Conservation (phyloP, 2,888 invertebrate species). For the Lottia scabra region DNA sequence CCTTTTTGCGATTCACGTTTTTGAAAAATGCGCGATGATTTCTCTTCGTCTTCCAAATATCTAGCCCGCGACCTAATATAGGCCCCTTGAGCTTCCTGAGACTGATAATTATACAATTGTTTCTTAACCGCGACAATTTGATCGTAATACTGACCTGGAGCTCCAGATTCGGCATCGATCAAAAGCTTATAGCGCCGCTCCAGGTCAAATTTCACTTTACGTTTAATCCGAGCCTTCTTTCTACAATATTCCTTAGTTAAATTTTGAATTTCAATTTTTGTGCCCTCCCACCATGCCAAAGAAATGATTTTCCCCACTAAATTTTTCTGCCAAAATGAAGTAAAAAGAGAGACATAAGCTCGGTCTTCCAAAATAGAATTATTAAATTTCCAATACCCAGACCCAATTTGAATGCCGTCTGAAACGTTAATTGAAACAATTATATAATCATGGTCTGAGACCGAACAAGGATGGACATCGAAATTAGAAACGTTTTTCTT, state of each 20-base stretch:
- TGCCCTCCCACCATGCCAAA: too few relatives aligned
- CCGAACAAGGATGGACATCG: too few relatives aligned
- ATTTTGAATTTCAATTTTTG: too few relatives aligned
- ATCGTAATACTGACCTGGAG: not conserved
- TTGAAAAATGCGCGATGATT: slow-evolving; percentile 1
- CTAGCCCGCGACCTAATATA: slow-evolving; percentile 3
- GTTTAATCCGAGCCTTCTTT: too few relatives aligned
- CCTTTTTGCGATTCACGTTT: not conserved
- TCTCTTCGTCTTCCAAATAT: not conserved
- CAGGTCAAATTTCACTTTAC: too few relatives aligned
- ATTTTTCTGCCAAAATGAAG: not conserved
- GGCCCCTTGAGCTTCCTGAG: too few relatives aligned
- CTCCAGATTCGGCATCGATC: not conserved
- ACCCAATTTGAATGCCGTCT: too few relatives aligned
- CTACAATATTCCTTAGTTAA: too few relatives aligned
- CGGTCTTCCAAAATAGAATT: not conserved
- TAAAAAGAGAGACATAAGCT: slow-evolving; percentile 4
- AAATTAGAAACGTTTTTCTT: too few relatives aligned
- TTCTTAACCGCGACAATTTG: not conserved
- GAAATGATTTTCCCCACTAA: not conserved
- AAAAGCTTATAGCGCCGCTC: not conserved
- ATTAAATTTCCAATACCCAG: too few relatives aligned
- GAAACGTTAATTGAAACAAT: too few relatives aligned
- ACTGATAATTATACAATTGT: not conserved
- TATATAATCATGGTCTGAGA: too few relatives aligned